These are phyloP conservation scores for Hofmannophila pseudospretella DNA, from an alignment of 2,888 invertebrate species.

Conservation along the genomic window DNA sequence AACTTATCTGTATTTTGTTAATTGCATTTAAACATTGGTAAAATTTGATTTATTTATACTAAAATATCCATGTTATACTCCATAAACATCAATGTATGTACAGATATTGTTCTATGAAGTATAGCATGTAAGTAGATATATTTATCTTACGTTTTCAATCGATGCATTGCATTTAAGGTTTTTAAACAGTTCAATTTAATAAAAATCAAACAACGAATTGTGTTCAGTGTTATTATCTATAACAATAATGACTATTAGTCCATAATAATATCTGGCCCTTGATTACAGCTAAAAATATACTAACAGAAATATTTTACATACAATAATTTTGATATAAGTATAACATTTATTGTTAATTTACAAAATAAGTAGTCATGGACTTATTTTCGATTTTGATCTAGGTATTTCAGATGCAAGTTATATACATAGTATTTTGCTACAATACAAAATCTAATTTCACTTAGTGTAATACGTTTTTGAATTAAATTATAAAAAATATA, in stretches of 20 bases:
- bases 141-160: conserved; percentile 73
- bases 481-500: too few relatives aligned
- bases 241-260: conserved; percentile 52
- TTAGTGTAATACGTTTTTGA: too few relatives aligned
- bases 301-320: conserved; percentile 12
- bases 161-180: conserved; percentile 74
- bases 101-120: conserved; percentile 38
- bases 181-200: conserved; percentile 72
- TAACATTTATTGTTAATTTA: too few relatives aligned
- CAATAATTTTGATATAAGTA: too few relatives aligned
- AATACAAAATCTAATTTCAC: too few relatives aligned
- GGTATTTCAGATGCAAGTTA: too few relatives aligned
- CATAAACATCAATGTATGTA: conserved; percentile 30
- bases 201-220: conserved; percentile 71
- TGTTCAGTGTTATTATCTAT: conserved; percentile 48
- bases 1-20: not conserved
- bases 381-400: too few relatives aligned
- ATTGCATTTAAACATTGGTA: conserved; percentile 24
- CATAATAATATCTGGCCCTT: conserved; percentile 55
- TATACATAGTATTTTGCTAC: too few relatives aligned
- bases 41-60: conserved; percentile 46
- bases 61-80: conserved; percentile 40
- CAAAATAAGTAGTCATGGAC: too few relatives aligned
- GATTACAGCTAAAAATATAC: conserved; percentile 39
- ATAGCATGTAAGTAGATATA: conserved; percentile 61